These are phyloP conservation scores for Trileptium ribeirensis DNA, from an alignment of 2,888 invertebrate genomes.

Conservation along the genomic window DNA sequence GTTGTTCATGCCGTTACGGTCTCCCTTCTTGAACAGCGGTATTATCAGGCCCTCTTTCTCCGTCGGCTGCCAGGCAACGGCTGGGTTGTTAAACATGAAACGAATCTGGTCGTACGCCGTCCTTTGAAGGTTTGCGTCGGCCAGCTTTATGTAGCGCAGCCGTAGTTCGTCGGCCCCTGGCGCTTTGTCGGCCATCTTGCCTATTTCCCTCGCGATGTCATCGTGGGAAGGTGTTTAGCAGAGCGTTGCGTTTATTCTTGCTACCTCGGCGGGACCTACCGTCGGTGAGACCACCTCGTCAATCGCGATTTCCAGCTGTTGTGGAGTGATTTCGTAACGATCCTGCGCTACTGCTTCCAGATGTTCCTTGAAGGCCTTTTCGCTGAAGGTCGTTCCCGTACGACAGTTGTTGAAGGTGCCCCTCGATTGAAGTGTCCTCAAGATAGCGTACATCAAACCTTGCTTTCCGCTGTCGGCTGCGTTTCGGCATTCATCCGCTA, in stretches of 20 bases:
- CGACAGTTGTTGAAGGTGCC: neutral
- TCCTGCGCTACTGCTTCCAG: neutral
- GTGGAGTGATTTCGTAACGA: neutral
- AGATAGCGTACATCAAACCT: neutral
- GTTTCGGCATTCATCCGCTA: neutral
- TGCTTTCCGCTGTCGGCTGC: neutral
- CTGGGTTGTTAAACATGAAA: neutral
- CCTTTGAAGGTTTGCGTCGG: neutral
- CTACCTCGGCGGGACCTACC: neutral
- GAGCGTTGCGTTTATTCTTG: neutral
- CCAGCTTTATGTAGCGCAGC: neutral
- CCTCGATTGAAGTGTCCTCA: neutral
- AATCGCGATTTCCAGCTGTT: neutral
- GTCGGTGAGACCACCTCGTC: neutral
- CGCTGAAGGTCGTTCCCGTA: neutral
- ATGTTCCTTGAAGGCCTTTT: neutral
- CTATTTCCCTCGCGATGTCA: neutral
- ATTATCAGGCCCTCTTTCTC: conserved; percentile 4
- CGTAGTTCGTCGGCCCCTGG: neutral
- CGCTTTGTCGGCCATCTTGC: conserved; percentile 1
- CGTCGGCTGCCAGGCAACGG: neutral
- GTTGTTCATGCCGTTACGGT: too few species aligned
- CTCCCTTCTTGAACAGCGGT: too few species aligned
- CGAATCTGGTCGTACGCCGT: neutral
- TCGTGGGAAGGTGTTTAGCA: neutral